Base-by-base conservation (phyloP, 2,797 vertebrate species). In the Myripristis jacobus region DNA sequence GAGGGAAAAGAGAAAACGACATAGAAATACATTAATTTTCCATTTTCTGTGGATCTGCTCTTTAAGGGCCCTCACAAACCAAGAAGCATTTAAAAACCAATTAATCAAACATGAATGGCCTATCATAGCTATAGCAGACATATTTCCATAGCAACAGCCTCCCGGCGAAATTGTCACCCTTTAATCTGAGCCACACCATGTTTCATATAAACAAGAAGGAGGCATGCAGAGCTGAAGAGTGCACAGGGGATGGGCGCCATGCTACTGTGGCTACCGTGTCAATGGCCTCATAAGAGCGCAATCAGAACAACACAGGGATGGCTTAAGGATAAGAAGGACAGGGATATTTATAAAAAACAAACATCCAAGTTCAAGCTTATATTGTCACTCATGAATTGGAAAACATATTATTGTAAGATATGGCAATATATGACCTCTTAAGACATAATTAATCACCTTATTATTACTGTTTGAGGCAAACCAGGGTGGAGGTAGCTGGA, bases 61-160 rank as follows among this genome's bases (percentile, higher is more conserved):
- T 94, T 94, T 92, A 92, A 92, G 92, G 89, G 92, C 89, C 89
- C 90, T 92, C 91, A 91, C 91, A 88, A 94, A 91, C 91, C 92
- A 92, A 91, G 91, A 92, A 92, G 92, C 92, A 93, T 91, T 93
- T 91, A 94, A 94, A 93, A 94, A 94, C 86, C 93, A 94, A 95
- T 94, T 94, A 95, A 95, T 95, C 94, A 95, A 94, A 94, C 92
- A 93, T 92, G 93, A 94, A 94, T 94, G 90, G 93, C 90, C 93
- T 94, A 94, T 94, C 93, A 94, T 94, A 90, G 91, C 90, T 88
- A 88, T 87, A 82, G 93, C 92, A 87, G 91, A 90, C 86, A 79
- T 80, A 93, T 94, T 93, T 92, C 94, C 93, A 95, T 95, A 88
- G 94, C 93, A 94, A 95, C 94, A 92, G 91, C 91, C 92, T 92